Evolutionary conservation across 2,888 invertebrate genomes (phyloP), one percentile per base, ranked within the genome.

Genomic region (Stenolophus ochropezus): DNA sequence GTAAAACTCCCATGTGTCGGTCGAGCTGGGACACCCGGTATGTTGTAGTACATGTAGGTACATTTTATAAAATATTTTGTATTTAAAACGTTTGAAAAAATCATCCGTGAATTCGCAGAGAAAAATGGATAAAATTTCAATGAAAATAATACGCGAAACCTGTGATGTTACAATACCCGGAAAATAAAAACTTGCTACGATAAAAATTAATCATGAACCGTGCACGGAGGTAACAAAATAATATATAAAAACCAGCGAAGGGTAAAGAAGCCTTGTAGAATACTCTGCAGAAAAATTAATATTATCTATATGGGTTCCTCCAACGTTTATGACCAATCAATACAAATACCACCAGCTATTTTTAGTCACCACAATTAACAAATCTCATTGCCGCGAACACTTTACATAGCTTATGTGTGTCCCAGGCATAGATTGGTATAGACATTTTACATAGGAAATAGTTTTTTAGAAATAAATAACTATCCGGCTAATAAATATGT

Each of bases 131-230:
- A 61, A 27, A 25, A 61, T 61, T 27, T 61, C 61, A 61, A 1
- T 23, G 25, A 25, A 61, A 61, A 61, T 23, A 61, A 61, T 61
- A 25, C 23, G n/a, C n/a, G 61, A 61, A 61, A 25, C 61, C 61
- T 25, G 5, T 14, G 14, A 61, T 25, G 27, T 23, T 25, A 16
- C 61, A 61, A 23, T 61, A 14, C 25, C n/a, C 25, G 27, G 23
- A 61, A 61, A 61, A 61, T 61, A 61, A 61, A 61, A 61, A 56
- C 56, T 56, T 56, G 4, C 18, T 20, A 56, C 21, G 56, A 56
- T 56, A 21, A 56, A 53, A 56, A 56, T 21, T 61, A 61, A 61
- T 61, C 25, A 61, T 25, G 23, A 61, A 21, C n/a, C n/a, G n/a
- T n/a, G n/a, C n/a, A 2, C 23, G 25, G 23, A 61, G 61, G 61